Evolutionary conservation across 2,797 vertebrate genomes (phyloP).

Genomic region (Urocyon cinereoargenteus): DNA sequence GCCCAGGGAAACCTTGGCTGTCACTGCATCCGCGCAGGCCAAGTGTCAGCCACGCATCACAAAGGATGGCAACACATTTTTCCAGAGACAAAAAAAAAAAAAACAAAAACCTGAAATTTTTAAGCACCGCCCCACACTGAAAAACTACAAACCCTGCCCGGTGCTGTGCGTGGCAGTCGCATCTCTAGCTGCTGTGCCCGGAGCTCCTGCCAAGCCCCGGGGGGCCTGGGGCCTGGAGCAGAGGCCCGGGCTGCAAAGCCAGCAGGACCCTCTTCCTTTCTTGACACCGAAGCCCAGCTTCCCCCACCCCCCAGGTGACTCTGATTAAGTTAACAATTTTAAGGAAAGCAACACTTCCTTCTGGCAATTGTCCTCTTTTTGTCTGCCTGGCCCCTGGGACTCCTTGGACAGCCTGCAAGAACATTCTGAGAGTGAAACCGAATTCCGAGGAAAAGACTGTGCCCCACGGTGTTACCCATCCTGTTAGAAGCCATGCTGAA

Average conservation of each 20-base stretch:
- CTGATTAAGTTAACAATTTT: not conserved
- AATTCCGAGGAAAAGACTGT: not conserved
- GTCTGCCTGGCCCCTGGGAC: not conserved
- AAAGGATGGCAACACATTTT: not conserved
- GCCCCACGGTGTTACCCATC: not conserved
- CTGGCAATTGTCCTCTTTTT: not conserved
- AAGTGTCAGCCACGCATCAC: not conserved
- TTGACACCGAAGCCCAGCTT: not conserved
- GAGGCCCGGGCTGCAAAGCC: not conserved
- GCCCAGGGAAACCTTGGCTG: not conserved
- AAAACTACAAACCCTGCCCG: conserved; percentile 16
- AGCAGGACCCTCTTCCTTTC: not conserved
- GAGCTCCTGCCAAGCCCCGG: too few species aligned
- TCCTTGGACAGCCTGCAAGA: not conserved
- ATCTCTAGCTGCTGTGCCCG: too few species aligned
- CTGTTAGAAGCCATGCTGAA: not conserved
- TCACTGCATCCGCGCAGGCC: not conserved
- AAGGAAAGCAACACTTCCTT: not conserved
- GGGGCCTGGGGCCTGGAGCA: not conserved
- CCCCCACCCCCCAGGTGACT: accelerated
- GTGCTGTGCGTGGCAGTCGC: too few species aligned
- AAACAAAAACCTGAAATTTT: not conserved
- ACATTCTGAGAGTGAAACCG: not conserved
- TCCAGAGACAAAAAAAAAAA: too few species aligned
- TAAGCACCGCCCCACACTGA: not conserved